Evolutionary conservation across 2,888 invertebrate species (phyloP), one percentile per base, ranked within the genome.

Genomic region (Eledona agricola): DNA sequence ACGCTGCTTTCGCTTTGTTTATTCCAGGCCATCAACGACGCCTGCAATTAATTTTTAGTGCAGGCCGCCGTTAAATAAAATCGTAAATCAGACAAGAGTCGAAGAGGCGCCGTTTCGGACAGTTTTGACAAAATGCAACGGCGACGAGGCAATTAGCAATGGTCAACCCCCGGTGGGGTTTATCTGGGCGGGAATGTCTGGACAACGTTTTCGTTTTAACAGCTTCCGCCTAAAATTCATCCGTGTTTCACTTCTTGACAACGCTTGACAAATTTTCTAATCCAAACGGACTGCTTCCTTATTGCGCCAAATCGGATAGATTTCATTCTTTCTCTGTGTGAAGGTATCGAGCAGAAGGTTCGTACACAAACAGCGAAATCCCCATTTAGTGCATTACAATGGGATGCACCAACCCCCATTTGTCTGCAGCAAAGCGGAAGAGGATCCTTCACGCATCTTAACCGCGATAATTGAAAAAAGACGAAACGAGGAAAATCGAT

Each of bases 261-360:
- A 19, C 20, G 23, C 19, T n/a, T 55, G 29, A 47, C 58, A 57
- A 57, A 62, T 62, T 57, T 60, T 60, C 59, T 55, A 53, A 57
- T 58, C 57, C 55, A 43, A 56, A 62, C 56, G 54, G 58, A 62
- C 50, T 51, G 23, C 57, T 62, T 62, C 57, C 59, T 52, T 51
- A 51, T 42, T 45, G 23, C 32, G 47, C 35, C 57, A 38, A 58
- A 63, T 59, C 47, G 35, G 59, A 60, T 63, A 60, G 38, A 35
- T 49, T 58, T 46, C 46, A n/a, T n/a, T 43, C 4, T 51, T 50
- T 43, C 13, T 38, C 38, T 53, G 49, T 57, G 28, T 26, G 52
- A 43, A 55, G 62, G 63, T 59, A 60, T 60, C 58, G 59, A 51
- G 58, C 60, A 49, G 55, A 57, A 57, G 49, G 12, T 37, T 13